Conservation (phyloP, 2,797 vertebrate genomes). For the Heteromormyrus szaboi region DNA sequence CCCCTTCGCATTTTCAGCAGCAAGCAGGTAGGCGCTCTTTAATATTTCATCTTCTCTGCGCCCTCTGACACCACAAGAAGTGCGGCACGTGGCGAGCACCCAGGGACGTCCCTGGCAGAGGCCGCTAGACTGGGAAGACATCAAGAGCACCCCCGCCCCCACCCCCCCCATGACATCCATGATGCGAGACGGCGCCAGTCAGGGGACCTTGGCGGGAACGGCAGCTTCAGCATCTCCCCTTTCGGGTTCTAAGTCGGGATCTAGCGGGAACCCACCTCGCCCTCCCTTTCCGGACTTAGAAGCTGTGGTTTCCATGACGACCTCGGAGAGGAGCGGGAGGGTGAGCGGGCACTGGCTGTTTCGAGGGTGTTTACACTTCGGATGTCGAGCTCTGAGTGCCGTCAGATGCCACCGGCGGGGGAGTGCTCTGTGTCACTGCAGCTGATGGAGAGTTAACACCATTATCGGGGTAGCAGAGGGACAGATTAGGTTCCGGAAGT, state of each 20-base stretch:
- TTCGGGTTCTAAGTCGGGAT: not conserved
- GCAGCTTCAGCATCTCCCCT: not conserved
- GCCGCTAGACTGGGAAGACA: not conserved
- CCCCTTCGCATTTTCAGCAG: not conserved
- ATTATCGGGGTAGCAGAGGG: not conserved
- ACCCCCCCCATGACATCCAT: not conserved
- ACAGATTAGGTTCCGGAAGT: not conserved
- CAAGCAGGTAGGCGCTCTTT: not conserved
- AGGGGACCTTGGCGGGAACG: not conserved
- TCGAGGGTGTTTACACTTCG: not conserved
- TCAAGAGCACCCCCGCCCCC: not conserved
- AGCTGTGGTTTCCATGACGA: slow-evolving; percentile 7
- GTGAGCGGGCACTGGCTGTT: not conserved
- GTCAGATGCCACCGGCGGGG: not conserved
- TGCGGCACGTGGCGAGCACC: not conserved
- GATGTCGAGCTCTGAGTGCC: not conserved
- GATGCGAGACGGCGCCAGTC: not conserved
- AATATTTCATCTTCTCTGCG: not conserved
- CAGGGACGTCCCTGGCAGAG: not conserved
- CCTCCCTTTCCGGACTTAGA: not conserved
- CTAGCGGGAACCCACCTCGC: not conserved
- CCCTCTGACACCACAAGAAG: not conserved
- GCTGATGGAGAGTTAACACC: not conserved
- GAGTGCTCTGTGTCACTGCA: not conserved
- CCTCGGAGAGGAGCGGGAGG: not conserved